Percentiles rank a stretch among this genome's conserved stretches.
Conservation (phyloP, 2,113 vertebrate species). For the Psilopsiagon aurifrons region DNA sequence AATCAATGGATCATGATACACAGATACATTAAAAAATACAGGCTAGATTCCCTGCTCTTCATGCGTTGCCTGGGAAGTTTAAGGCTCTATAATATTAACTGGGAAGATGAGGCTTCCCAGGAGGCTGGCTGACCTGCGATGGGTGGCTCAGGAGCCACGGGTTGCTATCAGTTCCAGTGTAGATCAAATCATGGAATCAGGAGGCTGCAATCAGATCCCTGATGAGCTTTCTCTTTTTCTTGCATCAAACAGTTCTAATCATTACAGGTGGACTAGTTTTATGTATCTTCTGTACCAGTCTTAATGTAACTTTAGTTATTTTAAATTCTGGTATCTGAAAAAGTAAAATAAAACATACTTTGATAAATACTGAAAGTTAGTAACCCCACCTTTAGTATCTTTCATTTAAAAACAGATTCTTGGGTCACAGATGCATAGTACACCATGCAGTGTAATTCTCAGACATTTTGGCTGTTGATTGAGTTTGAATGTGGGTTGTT, state of each 20-base stretch:
- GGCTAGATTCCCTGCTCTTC: background rate
- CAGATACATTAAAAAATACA: slow-evolving; percentile 9
- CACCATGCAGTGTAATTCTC: background rate
- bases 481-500: background rate
- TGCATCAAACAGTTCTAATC: background rate
- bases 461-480: background rate
- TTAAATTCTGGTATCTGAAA: background rate
- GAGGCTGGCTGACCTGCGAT: background rate
- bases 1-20: background rate
- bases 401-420: background rate
- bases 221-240: background rate
- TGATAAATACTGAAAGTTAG: background rate
- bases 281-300: background rate
- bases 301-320: background rate
- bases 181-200: background rate
- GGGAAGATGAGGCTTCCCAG: background rate
- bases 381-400: background rate
- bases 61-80: background rate
- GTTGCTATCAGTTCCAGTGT: background rate
- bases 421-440: background rate
- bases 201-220: background rate
- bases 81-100: background rate
- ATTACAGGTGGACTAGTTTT: background rate
- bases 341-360: background rate
- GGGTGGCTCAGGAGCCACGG: background rate